A percentile compares a stretch with the other conserved stretches of the same genome.
Evolutionary conservation across 2,888 invertebrate genomes (phyloP).

Genomic region (Limnephilus lunatus): DNA sequence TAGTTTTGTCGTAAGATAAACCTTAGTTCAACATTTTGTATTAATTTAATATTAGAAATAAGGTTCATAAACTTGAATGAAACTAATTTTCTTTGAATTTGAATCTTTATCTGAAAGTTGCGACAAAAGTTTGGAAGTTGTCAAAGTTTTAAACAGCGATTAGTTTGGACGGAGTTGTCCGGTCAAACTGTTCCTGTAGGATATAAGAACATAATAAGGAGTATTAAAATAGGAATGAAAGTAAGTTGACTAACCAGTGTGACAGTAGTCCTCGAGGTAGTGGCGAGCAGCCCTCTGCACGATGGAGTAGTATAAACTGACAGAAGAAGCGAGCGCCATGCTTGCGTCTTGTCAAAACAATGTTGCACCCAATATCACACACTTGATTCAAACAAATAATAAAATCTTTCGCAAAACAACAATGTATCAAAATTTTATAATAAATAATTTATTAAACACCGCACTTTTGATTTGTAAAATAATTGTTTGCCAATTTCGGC

Average conservation of each 20-base stretch:
- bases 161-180: background rate
- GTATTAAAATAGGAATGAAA: background rate
- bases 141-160: background rate
- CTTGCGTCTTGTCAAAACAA: slow-evolving; percentile 67
- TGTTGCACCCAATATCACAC: slow-evolving; percentile 58
- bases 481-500: slow-evolving; percentile 44
- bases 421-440: slow-evolving; percentile 37
- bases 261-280: slow-evolving; percentile 83
- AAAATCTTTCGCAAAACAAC: slow-evolving; percentile 54
- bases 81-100: background rate
- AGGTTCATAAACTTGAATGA: background rate
- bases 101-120: background rate
- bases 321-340: slow-evolving; percentile 81
- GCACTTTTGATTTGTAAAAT: slow-evolving; percentile 50
- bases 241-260: slow-evolving; percentile 76
- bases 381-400: slow-evolving; percentile 52
- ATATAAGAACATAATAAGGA: background rate
- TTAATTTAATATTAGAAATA: background rate
- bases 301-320: slow-evolving; percentile 83
- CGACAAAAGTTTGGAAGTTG: background rate
- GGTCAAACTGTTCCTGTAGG: background rate
- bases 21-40: background rate
- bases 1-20: background rate
- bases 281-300: slow-evolving; percentile 83
- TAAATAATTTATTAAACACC: slow-evolving; percentile 47